Base-by-base conservation (phyloP, 2,797 vertebrate species). In the Leontopithecus rosalia region DNA sequence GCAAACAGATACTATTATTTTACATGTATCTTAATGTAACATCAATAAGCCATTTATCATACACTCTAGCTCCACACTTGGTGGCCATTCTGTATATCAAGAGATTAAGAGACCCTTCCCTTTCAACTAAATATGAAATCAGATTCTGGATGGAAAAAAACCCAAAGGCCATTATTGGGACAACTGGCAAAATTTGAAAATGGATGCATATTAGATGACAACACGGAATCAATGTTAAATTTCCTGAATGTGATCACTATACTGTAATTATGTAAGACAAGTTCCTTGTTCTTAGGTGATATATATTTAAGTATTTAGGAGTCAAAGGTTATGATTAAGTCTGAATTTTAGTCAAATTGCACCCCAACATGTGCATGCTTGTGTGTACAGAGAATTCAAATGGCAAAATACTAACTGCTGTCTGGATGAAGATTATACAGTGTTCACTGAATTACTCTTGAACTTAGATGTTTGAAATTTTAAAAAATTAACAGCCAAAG, bases 111-210 rank as follows among this genome's bases (percentile, higher is more conserved):
- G 43, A 46, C 12, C 36, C 88, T 89, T 81, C 12, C 36, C 88
- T 89, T 81, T 61, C 28, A 90, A 72, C 12, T 90, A 87, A 82
- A 79, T 22, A 30, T 30, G 43, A 43, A 43, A 43, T 10, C 19
- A 93, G 24, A 95, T 55, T 14, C 19, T 55, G 1, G 46, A 64
- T 72, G 67, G 30, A 57, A 76, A 90, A 91, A 93, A 92, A 76
- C 43, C 82, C 82, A 85, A 92, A 79, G 57, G 43, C 72, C 24
- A 26, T 80, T 88, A 82, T 13, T 64, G 33, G 50, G 50, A 90
- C 48, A 76, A 93, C 14, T 64, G 75, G 30, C 46, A 97, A 95
- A 83, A 90, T 73, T 15, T 87, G 33, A 97, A 84, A 81, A 90
- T 17, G 9, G 20, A 81, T 64, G 12, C n/a, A 10, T 85, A 85